Conservation (phyloP, 2,888 invertebrate genomes). For the Macrosoma leucophasiata region DNA sequence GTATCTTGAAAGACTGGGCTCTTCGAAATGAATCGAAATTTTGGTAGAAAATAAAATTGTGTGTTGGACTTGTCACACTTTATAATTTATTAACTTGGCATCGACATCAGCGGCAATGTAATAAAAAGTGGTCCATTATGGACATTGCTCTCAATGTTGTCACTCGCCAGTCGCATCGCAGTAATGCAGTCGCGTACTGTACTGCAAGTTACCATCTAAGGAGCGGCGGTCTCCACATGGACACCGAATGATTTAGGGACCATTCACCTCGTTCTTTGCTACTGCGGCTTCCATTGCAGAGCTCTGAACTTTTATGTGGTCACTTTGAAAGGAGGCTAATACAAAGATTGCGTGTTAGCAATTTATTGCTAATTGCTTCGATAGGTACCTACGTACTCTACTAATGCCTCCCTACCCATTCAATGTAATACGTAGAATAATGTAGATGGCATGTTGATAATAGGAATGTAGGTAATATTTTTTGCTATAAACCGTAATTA, state of each 20-base stretch:
- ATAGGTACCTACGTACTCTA: no score
- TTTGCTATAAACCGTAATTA: no score
- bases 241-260: constrained; percentile 48
- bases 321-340: background rate
- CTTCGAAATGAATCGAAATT: no score
- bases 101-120: constrained; percentile 1
- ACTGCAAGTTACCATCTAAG: constrained; percentile 60
- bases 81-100: no score
- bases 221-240: constrained; percentile 34
- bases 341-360: background rate
- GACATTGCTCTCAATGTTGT: constrained; percentile 24
- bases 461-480: no score
- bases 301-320: background rate
- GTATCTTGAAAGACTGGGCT: no score
- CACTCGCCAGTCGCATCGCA: constrained; percentile 21
- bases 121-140: constrained; percentile 34
- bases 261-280: constrained; percentile 53
- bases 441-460: no score
- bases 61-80: no score
- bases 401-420: no score
- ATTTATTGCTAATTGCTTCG: background rate
- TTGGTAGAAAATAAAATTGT: no score
- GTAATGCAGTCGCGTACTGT: constrained; percentile 25
- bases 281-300: constrained; percentile 1
- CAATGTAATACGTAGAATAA: no score